Evolutionary conservation across 2,113 vertebrate genomes (phyloP).

Genomic region (Malaclemys terrapin): DNA sequence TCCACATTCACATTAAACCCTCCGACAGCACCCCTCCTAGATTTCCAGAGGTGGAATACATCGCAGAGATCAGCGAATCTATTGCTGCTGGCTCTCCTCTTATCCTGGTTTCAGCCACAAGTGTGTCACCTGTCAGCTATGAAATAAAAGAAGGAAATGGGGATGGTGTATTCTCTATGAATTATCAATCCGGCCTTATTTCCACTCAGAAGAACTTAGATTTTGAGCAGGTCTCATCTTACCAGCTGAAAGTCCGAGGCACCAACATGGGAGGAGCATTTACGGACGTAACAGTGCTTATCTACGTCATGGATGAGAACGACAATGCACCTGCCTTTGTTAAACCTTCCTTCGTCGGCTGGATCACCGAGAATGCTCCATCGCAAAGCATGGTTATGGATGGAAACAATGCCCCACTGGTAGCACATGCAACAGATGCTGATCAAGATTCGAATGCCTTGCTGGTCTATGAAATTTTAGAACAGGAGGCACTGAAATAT

Average conservation of each 20-base stretch:
- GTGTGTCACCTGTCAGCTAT: slow-evolving; percentile 88
- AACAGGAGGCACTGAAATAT: slow-evolving; percentile 84
- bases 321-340: slow-evolving; percentile 90
- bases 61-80: slow-evolving; percentile 91
- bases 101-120: slow-evolving; percentile 84
- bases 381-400: slow-evolving; percentile 89
- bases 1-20: slow-evolving; percentile 82
- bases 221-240: slow-evolving; percentile 88
- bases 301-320: slow-evolving; percentile 94
- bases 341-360: slow-evolving; percentile 83
- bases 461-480: slow-evolving; percentile 90
- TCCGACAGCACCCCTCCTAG: slow-evolving; percentile 88
- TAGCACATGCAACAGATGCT: slow-evolving; percentile 87
- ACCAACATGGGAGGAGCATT: slow-evolving; percentile 84
- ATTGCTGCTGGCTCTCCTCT: slow-evolving; percentile 83
- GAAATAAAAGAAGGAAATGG: slow-evolving; percentile 89
- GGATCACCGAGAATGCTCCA: slow-evolving; percentile 89
- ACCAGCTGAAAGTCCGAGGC: slow-evolving; percentile 87
- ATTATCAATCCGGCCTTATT: slow-evolving; percentile 90
- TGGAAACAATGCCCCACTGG: slow-evolving; percentile 87
- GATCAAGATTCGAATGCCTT: slow-evolving; percentile 90
- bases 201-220: slow-evolving; percentile 85
- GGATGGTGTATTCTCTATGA: slow-evolving; percentile 88
- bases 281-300: slow-evolving; percentile 78
- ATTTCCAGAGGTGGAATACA: slow-evolving; percentile 88